These are phyloP conservation scores for Plutella xylostella DNA, from an alignment of 2,888 invertebrate species.

Conservation along the genomic window DNA sequence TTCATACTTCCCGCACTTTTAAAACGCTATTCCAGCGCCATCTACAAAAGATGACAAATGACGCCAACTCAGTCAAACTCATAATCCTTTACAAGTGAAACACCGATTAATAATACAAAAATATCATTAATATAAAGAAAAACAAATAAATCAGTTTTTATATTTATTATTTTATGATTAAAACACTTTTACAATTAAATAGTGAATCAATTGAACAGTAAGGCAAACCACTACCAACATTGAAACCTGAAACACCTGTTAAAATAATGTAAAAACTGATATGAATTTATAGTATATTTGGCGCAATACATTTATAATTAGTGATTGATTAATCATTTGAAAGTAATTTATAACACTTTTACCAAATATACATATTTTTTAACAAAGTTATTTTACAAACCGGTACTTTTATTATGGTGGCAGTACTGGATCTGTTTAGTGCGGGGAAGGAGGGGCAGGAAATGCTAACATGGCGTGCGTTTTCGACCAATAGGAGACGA, in stretches of 20 bases:
- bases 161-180: too few species aligned
- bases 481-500: constrained; percentile 40
- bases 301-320: background rate
- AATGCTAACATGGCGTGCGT: constrained; percentile 23
- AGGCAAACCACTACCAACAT: constrained; percentile 7
- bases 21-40: too few species aligned
- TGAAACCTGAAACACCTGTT: background rate
- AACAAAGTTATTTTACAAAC: background rate
- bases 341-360: background rate
- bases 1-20: too few species aligned
- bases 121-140: too few species aligned
- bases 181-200: too few species aligned
- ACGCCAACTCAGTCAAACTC: too few species aligned
- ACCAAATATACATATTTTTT: background rate
- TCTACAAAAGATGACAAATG: too few species aligned
- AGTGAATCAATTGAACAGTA: too few species aligned
- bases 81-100: too few species aligned
- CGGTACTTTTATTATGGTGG: constrained; percentile 29
- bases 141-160: too few species aligned
- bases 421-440: constrained; percentile 16
- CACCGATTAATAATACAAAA: too few species aligned
- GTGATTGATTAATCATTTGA: background rate
- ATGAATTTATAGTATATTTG: background rate
- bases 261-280: background rate
- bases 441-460: background rate